A percentile compares a stretch with the other conserved stretches of the same genome.
These are phyloP conservation scores for Platypus cylindrus DNA, from an alignment of 2,888 invertebrate genomes.

Conservation along the genomic window DNA sequence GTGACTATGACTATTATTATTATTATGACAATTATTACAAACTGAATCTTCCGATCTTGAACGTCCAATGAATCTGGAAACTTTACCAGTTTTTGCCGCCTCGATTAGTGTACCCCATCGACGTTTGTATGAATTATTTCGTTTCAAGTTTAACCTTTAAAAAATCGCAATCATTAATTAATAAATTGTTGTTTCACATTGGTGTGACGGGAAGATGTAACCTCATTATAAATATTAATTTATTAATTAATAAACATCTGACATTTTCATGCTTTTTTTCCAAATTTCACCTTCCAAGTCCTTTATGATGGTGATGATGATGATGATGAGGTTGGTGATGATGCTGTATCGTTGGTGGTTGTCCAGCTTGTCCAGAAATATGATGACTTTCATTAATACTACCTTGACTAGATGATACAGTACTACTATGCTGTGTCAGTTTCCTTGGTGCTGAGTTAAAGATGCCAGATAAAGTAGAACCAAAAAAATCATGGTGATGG, in stretches of 20 bases:
- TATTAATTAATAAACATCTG: not conserved
- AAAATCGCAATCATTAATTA: too few species aligned
- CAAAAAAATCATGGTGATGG: constrained; percentile 50
- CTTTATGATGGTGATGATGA: constrained; percentile 14
- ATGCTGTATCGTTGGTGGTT: too few species aligned
- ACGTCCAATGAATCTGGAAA: constrained; percentile 66
- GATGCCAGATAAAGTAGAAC: constrained; percentile 58
- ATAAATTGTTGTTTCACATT: too few species aligned
- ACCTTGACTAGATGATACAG: constrained; percentile 35
- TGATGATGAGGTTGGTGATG: constrained; percentile 19
- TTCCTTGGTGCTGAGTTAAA: constrained; percentile 43
- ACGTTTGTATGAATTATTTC: constrained; percentile 53
- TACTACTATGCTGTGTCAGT: constrained; percentile 35
- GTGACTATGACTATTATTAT: constrained; percentile 36
- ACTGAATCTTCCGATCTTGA: constrained; percentile 78
- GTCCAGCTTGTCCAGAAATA: too few species aligned
- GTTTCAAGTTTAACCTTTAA: constrained; percentile 38
- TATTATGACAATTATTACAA: constrained; percentile 43
- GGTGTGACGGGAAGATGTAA: not conserved
- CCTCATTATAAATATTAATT: not conserved
- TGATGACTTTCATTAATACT: constrained; percentile 34
- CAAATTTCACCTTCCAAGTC: constrained; percentile 12
- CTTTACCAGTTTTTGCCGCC: constrained; percentile 70
- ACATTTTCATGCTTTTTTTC: not conserved
- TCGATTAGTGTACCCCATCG: constrained; percentile 78